Conservation (phyloP, 2,113 vertebrate species). For the Amphiprion percula region DNA sequence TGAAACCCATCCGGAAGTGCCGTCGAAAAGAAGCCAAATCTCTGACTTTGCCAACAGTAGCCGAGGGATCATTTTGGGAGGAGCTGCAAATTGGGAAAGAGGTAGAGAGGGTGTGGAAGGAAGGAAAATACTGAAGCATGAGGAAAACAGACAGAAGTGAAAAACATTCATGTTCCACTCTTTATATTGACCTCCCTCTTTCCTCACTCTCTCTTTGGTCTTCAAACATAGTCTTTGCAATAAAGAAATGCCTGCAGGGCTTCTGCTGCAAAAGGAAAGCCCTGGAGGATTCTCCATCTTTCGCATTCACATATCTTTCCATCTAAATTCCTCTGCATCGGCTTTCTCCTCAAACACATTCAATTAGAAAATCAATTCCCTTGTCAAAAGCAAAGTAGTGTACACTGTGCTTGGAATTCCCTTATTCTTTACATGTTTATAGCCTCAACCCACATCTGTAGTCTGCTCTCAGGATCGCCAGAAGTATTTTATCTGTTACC, state of each 20-base stretch:
- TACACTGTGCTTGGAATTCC: slow-evolving; percentile 49
- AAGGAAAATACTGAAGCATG: slow-evolving; percentile 17
- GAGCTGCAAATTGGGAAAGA: slow-evolving; percentile 58
- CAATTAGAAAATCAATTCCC: slow-evolving; percentile 75
- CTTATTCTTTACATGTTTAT: slow-evolving; percentile 58
- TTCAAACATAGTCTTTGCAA: slow-evolving; percentile 53
- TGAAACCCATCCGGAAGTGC: slow-evolving; percentile 95
- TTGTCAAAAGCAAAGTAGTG: slow-evolving; percentile 57
- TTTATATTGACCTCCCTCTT: slow-evolving; percentile 46
- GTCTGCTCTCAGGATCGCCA: slow-evolving; percentile 47
- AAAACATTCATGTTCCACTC: slow-evolving; percentile 37
- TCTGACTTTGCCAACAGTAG: slow-evolving; percentile 86
- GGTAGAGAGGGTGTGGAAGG: slow-evolving; percentile 1
- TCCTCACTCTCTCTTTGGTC: slow-evolving; percentile 39
- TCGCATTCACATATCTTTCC: slow-evolving; percentile 46
- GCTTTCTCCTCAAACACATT: slow-evolving; percentile 62
- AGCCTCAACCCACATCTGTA: slow-evolving; percentile 62
- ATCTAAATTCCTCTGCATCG: slow-evolving; percentile 64
- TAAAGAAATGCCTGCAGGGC: slow-evolving; percentile 63
- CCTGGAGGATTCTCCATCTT: slow-evolving; percentile 58
- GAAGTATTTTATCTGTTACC: slow-evolving; percentile 67
- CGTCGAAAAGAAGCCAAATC: slow-evolving; percentile 93
- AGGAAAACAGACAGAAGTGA: slow-evolving; percentile 31
- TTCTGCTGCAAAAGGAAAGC: slow-evolving; percentile 49
- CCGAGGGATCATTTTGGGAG: slow-evolving; percentile 83